phyloP scores from a whole-genome alignment of 2,113 vertebrate genomes.

The Emydura subglobosa region DNA sequence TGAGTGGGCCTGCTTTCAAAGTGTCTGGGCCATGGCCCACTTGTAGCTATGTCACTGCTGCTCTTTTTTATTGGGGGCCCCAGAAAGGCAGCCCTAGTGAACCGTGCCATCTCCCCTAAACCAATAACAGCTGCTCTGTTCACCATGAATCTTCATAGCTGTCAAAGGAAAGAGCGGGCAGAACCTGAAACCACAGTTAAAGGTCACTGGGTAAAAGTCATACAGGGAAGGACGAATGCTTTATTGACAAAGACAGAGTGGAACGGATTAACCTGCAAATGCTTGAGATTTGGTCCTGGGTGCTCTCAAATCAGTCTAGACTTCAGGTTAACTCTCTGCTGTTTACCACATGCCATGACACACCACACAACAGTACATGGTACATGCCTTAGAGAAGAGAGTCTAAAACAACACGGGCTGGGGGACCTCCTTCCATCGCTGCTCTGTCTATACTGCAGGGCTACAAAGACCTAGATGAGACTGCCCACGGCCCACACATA shows the following conservation, averaged over 20 bases:
- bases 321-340: neutral
- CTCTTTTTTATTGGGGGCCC: neutral
- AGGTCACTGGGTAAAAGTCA: conserved; percentile 70
- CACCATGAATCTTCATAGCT: conserved; percentile 56
- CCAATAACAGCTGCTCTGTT: neutral
- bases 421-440: too few species aligned
- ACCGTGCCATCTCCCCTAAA: neutral
- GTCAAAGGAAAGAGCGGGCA: conserved; percentile 38
- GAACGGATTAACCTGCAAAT: conserved; percentile 21
- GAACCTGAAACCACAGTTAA: conserved; percentile 32
- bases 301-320: neutral
- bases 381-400: neutral
- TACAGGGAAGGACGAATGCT: neutral
- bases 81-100: neutral
- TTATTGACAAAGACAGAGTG: conserved; percentile 45
- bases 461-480: neutral
- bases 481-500: rapidly evolving
- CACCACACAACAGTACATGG: neutral
- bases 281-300: neutral
- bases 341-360: neutral
- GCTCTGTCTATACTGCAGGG: neutral
- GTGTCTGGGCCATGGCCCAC: too few species aligned
- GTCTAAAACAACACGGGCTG: neutral
- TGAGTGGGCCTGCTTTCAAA: too few species aligned
- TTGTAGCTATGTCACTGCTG: neutral